These are phyloP conservation scores for Tinea trinotella DNA, from an alignment of 2,888 invertebrate genomes.

Conservation along the genomic window DNA sequence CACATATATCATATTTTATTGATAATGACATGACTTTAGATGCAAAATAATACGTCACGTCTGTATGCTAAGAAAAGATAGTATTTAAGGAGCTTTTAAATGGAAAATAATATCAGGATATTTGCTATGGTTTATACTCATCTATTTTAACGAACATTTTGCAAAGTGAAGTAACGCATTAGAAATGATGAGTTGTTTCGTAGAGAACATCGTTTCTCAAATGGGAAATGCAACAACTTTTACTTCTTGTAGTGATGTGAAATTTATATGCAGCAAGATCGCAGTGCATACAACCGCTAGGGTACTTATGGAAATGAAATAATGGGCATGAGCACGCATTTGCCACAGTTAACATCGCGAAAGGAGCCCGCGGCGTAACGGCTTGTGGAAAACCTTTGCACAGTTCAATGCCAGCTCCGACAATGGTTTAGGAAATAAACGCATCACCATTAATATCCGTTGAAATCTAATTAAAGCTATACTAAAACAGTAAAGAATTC, in stretches of 20 bases:
- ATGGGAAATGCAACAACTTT: slow-evolving; percentile 13
- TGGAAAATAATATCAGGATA: too few relatives aligned
- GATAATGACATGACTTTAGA: too few relatives aligned
- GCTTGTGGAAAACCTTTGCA: slow-evolving; percentile 20
- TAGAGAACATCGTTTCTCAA: slow-evolving; percentile 12
- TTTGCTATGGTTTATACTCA: too few relatives aligned
- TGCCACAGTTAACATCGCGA: slow-evolving; percentile 25
- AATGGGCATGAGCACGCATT: slow-evolving; percentile 42
- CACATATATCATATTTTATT: slow-evolving; percentile 23
- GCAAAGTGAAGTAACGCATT: background rate
- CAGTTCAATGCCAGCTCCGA: slow-evolving; percentile 8
- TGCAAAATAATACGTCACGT: too few relatives aligned
- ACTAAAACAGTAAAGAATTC: background rate
- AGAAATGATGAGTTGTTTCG: slow-evolving; percentile 3
- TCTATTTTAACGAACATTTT: too few relatives aligned
- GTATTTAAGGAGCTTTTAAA: too few relatives aligned
- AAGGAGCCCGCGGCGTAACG: slow-evolving; percentile 24
- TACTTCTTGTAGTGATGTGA: slow-evolving; percentile 17
- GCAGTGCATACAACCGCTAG: slow-evolving; percentile 16
- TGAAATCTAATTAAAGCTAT: slow-evolving; percentile 12
- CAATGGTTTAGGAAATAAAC: slow-evolving; percentile 9
- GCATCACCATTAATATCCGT: background rate
- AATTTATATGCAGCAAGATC: slow-evolving; percentile 17
- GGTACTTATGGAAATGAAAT: slow-evolving; percentile 37
- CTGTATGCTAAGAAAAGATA: too few relatives aligned